Evolutionary conservation across 1,140 invertebrate species (phyloP), one percentile per base, ranked within the genome.

Genomic region (Papilio polyxenes): DNA sequence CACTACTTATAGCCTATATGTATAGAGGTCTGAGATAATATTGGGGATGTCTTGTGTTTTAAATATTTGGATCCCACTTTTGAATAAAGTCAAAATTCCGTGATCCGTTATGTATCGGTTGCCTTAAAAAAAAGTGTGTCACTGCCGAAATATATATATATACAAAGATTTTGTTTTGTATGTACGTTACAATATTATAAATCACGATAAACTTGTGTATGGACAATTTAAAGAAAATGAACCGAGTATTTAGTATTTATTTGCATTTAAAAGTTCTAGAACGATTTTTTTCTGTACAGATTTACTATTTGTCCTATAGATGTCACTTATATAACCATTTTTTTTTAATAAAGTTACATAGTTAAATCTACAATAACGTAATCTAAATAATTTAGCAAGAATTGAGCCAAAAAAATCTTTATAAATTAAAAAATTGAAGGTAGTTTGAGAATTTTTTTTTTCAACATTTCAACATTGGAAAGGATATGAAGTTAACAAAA

Each of bases 71-170:
- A 82, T 85, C 84, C 84, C 75, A 80, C 75, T 85, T 85, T 85
- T 82, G 81, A 82, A 83, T 82, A 20, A 59, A 82, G 77, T 84
- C 80, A 84, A 85, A 84, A 84, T 80, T 81, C 81, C 83, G 84
- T 84, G 84, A 84, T 85, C 75, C 79, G 40, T 80, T 44, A 13
- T 37, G 6, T 5, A 37, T 74, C 37, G 72, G 37, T 74, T 11
- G 11, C 11, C 3, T 13, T 23, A 62, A 20, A 20, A 31, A 31
- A 31, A 31, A 31, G 23, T 31, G 0, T 31, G 23, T 31, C 23
- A 44, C 40, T 44, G 3, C 40, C 20, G 49, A 51, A 49, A 49
- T 49, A 49, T 49, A 31, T 31, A 31, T 44, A 44, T 51, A 13
- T 51, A 51, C 49, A 51, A 51, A 51, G 10, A 51, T 11, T 10